Evolutionary conservation across 2,888 invertebrate genomes (phyloP).

Genomic region (Phragmatobia fuliginosa): DNA sequence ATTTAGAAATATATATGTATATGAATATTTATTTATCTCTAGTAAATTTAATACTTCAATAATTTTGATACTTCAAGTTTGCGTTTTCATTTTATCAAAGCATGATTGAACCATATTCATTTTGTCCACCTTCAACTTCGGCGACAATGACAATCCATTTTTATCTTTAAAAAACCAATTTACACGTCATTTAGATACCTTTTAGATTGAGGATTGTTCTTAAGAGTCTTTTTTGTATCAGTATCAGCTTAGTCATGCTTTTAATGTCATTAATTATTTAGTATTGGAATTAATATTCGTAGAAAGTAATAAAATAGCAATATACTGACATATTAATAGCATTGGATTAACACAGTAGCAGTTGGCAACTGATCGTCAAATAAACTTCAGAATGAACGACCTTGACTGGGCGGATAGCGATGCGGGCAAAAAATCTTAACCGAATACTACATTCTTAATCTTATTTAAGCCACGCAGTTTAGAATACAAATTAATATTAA

Average conservation of each 20-base stretch:
- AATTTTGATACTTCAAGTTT: too few species aligned
- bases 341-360: slow-evolving; percentile 53
- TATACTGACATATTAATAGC: slow-evolving; percentile 48
- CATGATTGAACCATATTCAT: not conserved
- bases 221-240: not conserved
- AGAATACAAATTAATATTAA: slow-evolving; percentile 12
- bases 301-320: slow-evolving; percentile 49
- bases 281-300: slow-evolving; percentile 44
- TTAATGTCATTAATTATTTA: slow-evolving; percentile 44
- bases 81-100: not conserved
- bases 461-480: slow-evolving; percentile 24
- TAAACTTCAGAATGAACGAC: slow-evolving; percentile 53
- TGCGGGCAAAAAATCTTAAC: slow-evolving; percentile 49
- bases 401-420: slow-evolving; percentile 64
- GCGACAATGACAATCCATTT: not conserved
- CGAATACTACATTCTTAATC: slow-evolving; percentile 42
- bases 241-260: slow-evolving; percentile 7
- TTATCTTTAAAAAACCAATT: not conserved
- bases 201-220: not conserved
- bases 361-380: slow-evolving; percentile 52
- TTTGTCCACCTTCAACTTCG: not conserved
- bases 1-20: too few species aligned
- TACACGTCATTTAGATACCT: not conserved
- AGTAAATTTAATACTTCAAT: too few species aligned
- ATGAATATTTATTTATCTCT: too few species aligned